These are phyloP conservation scores for Mizuhopecten yessoensis DNA, from an alignment of 1,140 invertebrate genomes.

Conservation along the genomic window DNA sequence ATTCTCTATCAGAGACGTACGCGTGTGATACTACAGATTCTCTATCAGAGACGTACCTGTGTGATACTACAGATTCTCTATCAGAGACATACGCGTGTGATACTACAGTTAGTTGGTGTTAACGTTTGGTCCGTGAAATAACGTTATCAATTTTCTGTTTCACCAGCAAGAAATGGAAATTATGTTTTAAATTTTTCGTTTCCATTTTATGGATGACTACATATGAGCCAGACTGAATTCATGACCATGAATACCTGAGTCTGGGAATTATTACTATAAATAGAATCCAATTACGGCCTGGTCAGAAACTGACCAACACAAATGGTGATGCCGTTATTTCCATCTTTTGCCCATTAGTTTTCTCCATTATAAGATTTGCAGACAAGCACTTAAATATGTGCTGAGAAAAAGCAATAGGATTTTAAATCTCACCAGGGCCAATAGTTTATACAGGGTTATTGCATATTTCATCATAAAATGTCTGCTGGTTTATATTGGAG, in stretches of 20 bases:
- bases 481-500: neutral
- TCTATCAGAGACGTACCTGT: too few species aligned
- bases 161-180: neutral
- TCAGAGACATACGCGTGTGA: too few species aligned
- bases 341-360: neutral
- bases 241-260: slow-evolving; percentile 33
- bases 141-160: too few species aligned
- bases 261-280: slow-evolving; percentile 9
- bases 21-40: too few species aligned
- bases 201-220: slow-evolving; percentile 7
- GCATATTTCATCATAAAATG: slow-evolving; percentile 17
- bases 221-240: neutral
- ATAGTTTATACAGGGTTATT: neutral
- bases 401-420: slow-evolving; percentile 17
- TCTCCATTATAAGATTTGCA: slow-evolving; percentile 14
- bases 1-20: too few species aligned
- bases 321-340: neutral
- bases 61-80: too few species aligned
- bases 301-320: slow-evolving; percentile 18
- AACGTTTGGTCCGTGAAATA: too few species aligned
- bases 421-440: neutral
- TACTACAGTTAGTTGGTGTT: too few species aligned
- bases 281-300: neutral
- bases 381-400: slow-evolving; percentile 27
- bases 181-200: neutral